Conservation (phyloP, 2,113 vertebrate genomes). For the Crotalus tigris region DNA sequence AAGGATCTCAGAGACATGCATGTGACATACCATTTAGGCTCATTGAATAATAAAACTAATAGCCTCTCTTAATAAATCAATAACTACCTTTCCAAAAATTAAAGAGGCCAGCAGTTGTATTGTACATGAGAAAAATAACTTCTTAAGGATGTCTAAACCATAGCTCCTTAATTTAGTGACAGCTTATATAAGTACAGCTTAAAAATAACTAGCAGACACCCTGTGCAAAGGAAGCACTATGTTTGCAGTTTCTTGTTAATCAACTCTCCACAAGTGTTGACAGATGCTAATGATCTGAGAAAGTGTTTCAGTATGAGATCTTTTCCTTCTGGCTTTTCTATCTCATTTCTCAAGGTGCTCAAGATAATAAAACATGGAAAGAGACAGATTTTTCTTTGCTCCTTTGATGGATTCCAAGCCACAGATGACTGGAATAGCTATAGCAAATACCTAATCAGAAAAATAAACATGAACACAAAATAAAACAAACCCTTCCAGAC, state of each 20-base stretch:
- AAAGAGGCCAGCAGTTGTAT: background rate
- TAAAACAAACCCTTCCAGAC: slow-evolving; percentile 30
- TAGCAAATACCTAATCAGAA: slow-evolving; percentile 31
- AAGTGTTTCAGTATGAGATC: slow-evolving; percentile 38
- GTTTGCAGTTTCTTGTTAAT: slow-evolving; percentile 32
- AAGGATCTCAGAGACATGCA: background rate
- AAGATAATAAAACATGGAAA: slow-evolving; percentile 16
- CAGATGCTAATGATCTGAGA: slow-evolving; percentile 27
- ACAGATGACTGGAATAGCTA: slow-evolving; percentile 26
- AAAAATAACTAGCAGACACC: slow-evolving; percentile 6
- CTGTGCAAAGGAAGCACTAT: slow-evolving; percentile 14
- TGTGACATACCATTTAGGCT: background rate
- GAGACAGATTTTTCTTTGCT: background rate
- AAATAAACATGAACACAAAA: slow-evolving; percentile 37
- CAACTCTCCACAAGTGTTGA: slow-evolving; percentile 10
- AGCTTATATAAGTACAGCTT: slow-evolving; percentile 16
- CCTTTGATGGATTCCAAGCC: slow-evolving; percentile 8
- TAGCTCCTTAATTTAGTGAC: slow-evolving; percentile 1
- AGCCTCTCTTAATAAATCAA: background rate
- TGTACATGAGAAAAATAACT: background rate
- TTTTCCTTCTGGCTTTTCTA: slow-evolving; percentile 6
- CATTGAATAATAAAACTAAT: background rate
- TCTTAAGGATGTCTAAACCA: slow-evolving; percentile 17
- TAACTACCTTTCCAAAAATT: background rate
- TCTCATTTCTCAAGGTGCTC: background rate